Evolutionary conservation across 1,140 invertebrate genomes (phyloP), one percentile per base, ranked within the genome.

Genomic region (Diorhabda carinulata): DNA sequence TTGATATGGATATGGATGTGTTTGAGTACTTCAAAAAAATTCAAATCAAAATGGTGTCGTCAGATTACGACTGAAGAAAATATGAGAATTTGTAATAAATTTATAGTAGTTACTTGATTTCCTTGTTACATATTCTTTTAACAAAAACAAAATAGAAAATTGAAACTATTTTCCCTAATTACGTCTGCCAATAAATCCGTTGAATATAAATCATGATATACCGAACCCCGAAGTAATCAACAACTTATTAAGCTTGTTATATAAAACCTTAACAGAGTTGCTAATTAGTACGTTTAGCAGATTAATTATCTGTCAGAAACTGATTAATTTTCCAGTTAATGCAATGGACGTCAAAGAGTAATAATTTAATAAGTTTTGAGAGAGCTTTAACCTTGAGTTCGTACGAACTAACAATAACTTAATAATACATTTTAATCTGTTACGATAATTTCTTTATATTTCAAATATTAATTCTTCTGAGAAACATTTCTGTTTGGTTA

Each of bases 321-420:
- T 52, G 47, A 52, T 52, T 52, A 52, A 52, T 52, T 52, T 52
- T 52, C 47, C n/a, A 52, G 47, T 52, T 52, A 52, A 52, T 52
- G 47, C 47, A 52, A 52, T 52, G 47, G 47, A 52, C 47, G 47
- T 52, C 47, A 52, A 52, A 52, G 47, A 52, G 47, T 52, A 52
- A 52, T 52, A 52, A 52, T 52, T 52, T 52, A 52, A 52, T 52
- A 52, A 52, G 47, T 52, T 52, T 3, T 8, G 4, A 52, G 47
- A 52, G 47, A 52, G 47, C 47, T 52, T 52, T 52, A n/a, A 52
- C 47, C 47, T 52, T 52, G n/a, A 52, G n/a, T 8, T 52, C 47
- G 4, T 52, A 6, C 47, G 6, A 52, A 52, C 6, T 52, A 52
- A 52, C 47, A 52, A 52, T 52, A 52, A 52, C n/a, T 52, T 52